phyloP scores from a whole-genome alignment of 2,888 invertebrate species.

The Panorpa germanica region DNA sequence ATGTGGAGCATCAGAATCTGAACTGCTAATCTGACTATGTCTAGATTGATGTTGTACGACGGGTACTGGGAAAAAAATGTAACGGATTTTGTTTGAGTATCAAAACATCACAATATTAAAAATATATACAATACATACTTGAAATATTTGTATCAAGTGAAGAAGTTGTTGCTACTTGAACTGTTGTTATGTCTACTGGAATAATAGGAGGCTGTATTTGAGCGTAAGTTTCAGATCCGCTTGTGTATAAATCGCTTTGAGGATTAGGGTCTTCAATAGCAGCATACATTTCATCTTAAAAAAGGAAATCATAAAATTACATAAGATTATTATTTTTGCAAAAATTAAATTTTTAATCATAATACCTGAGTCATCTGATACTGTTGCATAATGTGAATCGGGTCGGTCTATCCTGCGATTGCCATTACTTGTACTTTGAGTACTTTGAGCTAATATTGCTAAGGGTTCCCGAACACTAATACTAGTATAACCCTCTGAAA shows the following conservation, averaged over 20 bases:
- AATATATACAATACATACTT: conserved; percentile 11
- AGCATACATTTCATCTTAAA: conserved; percentile 72
- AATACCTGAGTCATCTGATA: conserved; percentile 75
- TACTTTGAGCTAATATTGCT: conserved; percentile 51
- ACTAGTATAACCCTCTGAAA: conserved; percentile 75
- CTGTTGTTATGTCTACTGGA: conserved; percentile 22
- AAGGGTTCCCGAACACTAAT: conserved; percentile 80
- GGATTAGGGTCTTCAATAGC: conserved; percentile 65
- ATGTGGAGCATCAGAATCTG: conserved; percentile 22
- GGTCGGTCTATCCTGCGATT: conserved; percentile 23
- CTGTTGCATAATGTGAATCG: conserved; percentile 72
- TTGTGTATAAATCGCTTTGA: conserved; percentile 41
- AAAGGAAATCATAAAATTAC: conserved; percentile 2
- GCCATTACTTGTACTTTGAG: conserved; percentile 21
- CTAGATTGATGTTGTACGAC: conserved; percentile 1
- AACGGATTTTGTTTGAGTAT: not conserved
- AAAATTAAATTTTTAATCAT: conserved; percentile 3
- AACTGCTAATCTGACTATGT: conserved; percentile 4
- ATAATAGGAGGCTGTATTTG: conserved; percentile 59
- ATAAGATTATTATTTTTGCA: not conserved
- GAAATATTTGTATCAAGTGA: conserved; percentile 11
- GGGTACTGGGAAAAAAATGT: not conserved
- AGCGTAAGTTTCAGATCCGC: conserved; percentile 74
- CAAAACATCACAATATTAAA: not conserved
- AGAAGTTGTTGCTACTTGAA: conserved; percentile 23